These are phyloP conservation scores for Fringilla coelebs DNA, from an alignment of 2,797 vertebrate species.

Conservation along the genomic window DNA sequence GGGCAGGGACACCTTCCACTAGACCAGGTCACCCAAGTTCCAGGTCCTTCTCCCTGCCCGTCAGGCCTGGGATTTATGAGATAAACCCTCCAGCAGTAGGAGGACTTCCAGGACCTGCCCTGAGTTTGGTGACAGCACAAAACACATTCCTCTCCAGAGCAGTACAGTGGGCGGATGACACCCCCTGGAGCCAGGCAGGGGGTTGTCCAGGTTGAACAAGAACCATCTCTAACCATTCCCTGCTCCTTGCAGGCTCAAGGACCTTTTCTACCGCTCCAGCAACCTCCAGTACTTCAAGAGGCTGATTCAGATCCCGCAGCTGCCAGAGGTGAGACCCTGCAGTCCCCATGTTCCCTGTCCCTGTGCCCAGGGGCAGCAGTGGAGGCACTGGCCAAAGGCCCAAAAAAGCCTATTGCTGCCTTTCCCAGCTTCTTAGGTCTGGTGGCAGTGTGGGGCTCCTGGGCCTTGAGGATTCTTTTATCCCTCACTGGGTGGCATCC, in stretches of 20 bases:
- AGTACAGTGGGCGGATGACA: accelerated
- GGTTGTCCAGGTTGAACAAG: neutral
- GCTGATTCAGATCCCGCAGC: conserved; percentile 96
- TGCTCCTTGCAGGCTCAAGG: conserved; percentile 84
- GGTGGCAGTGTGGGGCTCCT: neutral
- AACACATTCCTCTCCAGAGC: neutral
- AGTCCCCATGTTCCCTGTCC: neutral
- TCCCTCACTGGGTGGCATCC: neutral
- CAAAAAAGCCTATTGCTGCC: neutral
- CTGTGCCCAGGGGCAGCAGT: neutral
- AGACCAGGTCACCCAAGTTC: neutral
- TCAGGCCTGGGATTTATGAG: neutral
- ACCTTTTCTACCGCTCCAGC: conserved; percentile 96
- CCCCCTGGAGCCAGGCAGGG: neutral
- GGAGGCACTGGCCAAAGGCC: neutral
- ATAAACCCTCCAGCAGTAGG: neutral
- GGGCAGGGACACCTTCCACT: neutral
- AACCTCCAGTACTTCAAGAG: conserved; percentile 98
- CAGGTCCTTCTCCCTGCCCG: neutral
- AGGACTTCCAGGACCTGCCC: neutral
- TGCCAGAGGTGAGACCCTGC: conserved; percentile 87
- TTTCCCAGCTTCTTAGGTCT: neutral
- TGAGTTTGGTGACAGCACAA: neutral
- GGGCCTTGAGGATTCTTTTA: neutral
- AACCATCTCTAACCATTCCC: neutral